Base-by-base conservation (phyloP, 2,113 vertebrate species). In the Solea senegalensis region DNA sequence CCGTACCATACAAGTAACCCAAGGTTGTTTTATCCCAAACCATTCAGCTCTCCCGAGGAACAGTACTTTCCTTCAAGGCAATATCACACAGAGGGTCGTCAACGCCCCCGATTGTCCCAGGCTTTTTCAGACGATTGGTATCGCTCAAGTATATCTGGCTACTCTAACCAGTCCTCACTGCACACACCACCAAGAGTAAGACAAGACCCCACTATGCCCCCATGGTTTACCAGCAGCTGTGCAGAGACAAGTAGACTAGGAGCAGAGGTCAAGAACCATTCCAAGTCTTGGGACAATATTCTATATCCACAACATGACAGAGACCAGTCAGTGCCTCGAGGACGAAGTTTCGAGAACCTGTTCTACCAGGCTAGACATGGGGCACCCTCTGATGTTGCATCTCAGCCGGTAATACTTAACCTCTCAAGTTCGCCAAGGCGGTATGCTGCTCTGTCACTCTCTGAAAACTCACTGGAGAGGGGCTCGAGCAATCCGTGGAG, bases 251-350 rank as follows among this genome's bases (percentile, higher is more conserved):
- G 89, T 0, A 91, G 93, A 58, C 90, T 97, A 6, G 94, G 92
- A 56, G 86, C 93, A 21, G 96, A 97, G 61, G 92, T 81, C 39
- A 95, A 96, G 91, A 95, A 95, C 85, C 95, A 96, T 70, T 99
- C 97, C 26, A 97, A 96, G 74, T 99, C 97, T 72, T 99, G 96
- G 96, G 97, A 99, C 85, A 97, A 98, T 82, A 98, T 99, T 84
- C 91, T 98, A 26, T 94, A 94, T 0, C 94, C 96, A 0, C 90
- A 78, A 0, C 88, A 86, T 0, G 95, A 94, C 75, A 91, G 93
- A 62, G 95, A 96, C 13, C 94, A 95, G 70, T 90, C 88, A 2
- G 86, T 96, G 70, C 92, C 94, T 65, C 95, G 95, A 1, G 96
- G 96, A 71, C 95, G 95, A 69, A 99, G 97, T 88, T 97, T 97